These are phyloP conservation scores for Rana temporaria DNA, from an alignment of 2,113 vertebrate genomes.

Conservation along the genomic window DNA sequence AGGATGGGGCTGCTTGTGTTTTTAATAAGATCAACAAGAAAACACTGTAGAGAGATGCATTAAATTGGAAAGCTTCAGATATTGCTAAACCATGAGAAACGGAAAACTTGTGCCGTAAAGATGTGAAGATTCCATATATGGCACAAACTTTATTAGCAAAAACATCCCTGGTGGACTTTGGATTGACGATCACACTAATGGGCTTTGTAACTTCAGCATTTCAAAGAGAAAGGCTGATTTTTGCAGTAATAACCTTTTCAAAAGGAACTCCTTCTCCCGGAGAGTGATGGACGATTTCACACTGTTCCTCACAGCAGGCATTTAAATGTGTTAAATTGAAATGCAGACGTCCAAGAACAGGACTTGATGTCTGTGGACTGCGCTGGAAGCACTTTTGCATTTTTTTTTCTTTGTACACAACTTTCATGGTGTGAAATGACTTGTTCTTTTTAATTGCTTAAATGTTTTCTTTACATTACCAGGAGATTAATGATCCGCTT, in stretches of 20 bases:
- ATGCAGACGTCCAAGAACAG: background rate
- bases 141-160: conserved; percentile 39
- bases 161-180: background rate
- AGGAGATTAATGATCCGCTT: background rate
- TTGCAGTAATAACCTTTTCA: conserved; percentile 40
- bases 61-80: background rate
- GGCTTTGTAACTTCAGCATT: conserved; percentile 33
- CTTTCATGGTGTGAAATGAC: background rate
- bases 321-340: conserved; percentile 41
- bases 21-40: conserved; percentile 42
- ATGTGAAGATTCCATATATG: background rate
- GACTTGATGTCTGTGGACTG: background rate
- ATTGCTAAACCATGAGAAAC: conserved; percentile 20
- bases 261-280: conserved; percentile 16
- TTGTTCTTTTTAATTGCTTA: background rate
- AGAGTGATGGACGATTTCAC: conserved; percentile 40
- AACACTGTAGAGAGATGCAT: background rate
- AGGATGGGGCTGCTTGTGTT: conserved; percentile 33
- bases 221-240: conserved; percentile 16
- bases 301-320: conserved; percentile 37
- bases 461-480: background rate
- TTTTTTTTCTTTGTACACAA: background rate
- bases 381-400: conserved; percentile 6
- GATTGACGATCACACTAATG: conserved; percentile 35
- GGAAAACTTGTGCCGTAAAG: background rate